Percentiles rank a stretch among this genome's conserved stretches.
phyloP scores from a whole-genome alignment of 2,888 invertebrate species.

The Tribolium freemani region DNA sequence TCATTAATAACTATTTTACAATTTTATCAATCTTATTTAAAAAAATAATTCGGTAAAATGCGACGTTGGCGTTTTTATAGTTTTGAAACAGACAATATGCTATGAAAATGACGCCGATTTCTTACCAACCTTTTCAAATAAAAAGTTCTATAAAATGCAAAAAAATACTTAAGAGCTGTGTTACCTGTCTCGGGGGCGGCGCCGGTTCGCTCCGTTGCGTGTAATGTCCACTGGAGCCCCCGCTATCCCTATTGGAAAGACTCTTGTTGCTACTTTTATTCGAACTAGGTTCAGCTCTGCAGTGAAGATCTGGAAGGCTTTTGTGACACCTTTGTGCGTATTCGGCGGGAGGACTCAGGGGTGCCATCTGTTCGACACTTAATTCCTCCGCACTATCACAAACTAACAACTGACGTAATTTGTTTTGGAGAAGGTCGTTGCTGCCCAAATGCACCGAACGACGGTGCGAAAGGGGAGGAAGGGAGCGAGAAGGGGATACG shows the following conservation, averaged over 20 bases:
- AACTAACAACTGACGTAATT: constrained; percentile 82
- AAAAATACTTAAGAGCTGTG: neutral
- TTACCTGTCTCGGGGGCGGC: constrained; percentile 66
- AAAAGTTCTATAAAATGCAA: no score
- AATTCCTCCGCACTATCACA: constrained; percentile 80
- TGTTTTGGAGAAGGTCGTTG: constrained; percentile 81
- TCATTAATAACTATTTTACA: no score
- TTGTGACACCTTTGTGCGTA: constrained; percentile 85
- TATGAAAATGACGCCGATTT: no score
- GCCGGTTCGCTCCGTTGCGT: constrained; percentile 86
- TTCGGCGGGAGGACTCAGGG: constrained; percentile 81
- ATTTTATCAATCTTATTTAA: no score
- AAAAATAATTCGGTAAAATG: no score
- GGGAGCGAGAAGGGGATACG: constrained; percentile 69
- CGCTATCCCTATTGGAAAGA: constrained; percentile 80
- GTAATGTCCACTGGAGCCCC: constrained; percentile 87
- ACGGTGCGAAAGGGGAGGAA: constrained; percentile 71
- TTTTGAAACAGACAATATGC: no score
- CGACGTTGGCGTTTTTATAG: no score
- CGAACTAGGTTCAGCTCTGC: constrained; percentile 67
- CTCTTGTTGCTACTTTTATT: constrained; percentile 69
- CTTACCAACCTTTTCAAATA: no score
- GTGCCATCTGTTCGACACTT: constrained; percentile 68
- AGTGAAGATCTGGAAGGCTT: constrained; percentile 77
- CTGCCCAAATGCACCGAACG: constrained; percentile 70